Evolutionary conservation across 2,888 invertebrate genomes (phyloP).

Genomic region (Bimastos eiseni): DNA sequence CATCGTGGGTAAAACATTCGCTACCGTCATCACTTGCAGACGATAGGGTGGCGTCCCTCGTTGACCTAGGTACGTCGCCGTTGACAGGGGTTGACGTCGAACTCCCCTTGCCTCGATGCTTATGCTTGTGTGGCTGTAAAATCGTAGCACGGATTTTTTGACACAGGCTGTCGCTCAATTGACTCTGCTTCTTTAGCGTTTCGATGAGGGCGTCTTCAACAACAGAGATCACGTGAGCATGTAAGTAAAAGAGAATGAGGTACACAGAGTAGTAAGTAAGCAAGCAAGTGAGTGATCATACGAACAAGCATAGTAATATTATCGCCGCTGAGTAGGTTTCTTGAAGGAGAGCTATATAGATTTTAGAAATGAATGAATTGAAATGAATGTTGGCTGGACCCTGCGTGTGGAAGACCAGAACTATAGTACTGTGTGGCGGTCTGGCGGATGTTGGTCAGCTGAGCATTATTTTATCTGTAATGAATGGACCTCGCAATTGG

Average conservation of each 20-base stretch:
- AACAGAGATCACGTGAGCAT: too few species aligned
- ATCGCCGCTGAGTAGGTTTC: too few species aligned
- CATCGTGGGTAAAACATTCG: neutral
- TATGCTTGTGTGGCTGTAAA: constrained; percentile 43
- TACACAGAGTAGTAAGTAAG: neutral
- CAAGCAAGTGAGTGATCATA: neutral
- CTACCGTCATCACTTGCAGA: neutral
- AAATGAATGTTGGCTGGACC: neutral
- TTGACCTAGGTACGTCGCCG: neutral
- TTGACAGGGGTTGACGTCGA: neutral
- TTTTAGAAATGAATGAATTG: too few species aligned
- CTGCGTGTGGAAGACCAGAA: neutral
- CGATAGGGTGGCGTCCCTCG: neutral
- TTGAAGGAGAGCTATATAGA: too few species aligned
- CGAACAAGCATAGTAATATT: too few species aligned
- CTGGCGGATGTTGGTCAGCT: neutral
- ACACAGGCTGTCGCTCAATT: constrained; percentile 30
- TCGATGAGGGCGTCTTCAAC: constrained; percentile 31
- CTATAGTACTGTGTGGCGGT: too few species aligned
- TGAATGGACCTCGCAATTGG: too few species aligned
- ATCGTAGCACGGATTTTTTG: constrained; percentile 34
- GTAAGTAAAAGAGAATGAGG: neutral
- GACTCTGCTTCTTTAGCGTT: constrained; percentile 17
- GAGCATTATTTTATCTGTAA: too few species aligned
- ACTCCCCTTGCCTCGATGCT: constrained; percentile 38